phyloP scores from a whole-genome alignment of 2,797 vertebrate species.

The Sebastes itinus region DNA sequence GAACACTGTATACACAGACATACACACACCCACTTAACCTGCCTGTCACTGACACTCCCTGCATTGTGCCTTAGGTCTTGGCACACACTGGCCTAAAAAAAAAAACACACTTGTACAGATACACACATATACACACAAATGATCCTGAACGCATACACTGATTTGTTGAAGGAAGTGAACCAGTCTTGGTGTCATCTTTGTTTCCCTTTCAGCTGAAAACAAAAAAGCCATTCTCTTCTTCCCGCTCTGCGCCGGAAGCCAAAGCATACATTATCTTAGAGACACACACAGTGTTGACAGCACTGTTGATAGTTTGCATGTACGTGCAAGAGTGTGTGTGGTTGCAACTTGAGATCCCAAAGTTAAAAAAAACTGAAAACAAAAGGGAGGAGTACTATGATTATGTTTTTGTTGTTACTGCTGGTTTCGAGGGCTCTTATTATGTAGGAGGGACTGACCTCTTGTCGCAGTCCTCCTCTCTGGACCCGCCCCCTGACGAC shows the following conservation, averaged over 20 bases:
- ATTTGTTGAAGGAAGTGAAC: conserved; percentile 39
- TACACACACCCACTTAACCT: conserved; percentile 65
- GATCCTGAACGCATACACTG: conserved; percentile 10
- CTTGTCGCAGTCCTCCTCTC: conserved; percentile 87
- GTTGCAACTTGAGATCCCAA: conserved; percentile 16
- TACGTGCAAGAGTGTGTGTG: neutral
- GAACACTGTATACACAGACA: conserved; percentile 31
- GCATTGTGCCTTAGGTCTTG: conserved; percentile 56
- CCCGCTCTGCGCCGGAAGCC: conserved; percentile 53
- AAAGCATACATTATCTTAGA: conserved; percentile 67
- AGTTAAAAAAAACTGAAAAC: conserved; percentile 14
- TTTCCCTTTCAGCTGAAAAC: conserved; percentile 61
- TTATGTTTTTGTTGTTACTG: conserved; percentile 42
- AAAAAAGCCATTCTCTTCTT: conserved; percentile 69
- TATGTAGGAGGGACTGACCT: conserved; percentile 84
- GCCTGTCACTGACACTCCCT: conserved; percentile 75
- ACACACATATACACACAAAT: neutral
- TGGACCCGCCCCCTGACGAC: conserved; percentile 80
- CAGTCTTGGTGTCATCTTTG: conserved; percentile 52
- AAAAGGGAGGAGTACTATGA: conserved; percentile 24
- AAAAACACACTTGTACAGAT: conserved; percentile 5
- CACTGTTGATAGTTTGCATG: conserved; percentile 12
- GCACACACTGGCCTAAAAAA: conserved; percentile 34
- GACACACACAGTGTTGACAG: conserved; percentile 13
- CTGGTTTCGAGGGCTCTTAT: conserved; percentile 36